Conservation (phyloP, 2,113 vertebrate species). For the pig (Sus scrofa) region T2T-Sscrofa CM000820.6:41912501-41913000, state of each 20-base stretch:
- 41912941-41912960: background rate
- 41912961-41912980: background rate
- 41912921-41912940: background rate
- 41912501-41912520: background rate
- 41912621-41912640: background rate
- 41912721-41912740: background rate
- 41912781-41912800: background rate
- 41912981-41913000: background rate
- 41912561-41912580: background rate
- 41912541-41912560: background rate
- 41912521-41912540: background rate
- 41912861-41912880: background rate
- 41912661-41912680: background rate
- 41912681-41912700: background rate
- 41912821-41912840: background rate
- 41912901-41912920: background rate
- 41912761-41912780: conserved; percentile 12
- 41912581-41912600: background rate
- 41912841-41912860: background rate
- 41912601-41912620: background rate
- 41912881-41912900: background rate
- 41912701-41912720: background rate
- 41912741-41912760: conserved; percentile 9
- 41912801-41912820: background rate
- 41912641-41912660: background rate